Evolutionary conservation across 1,140 invertebrate genomes (phyloP).

Genomic region (Zaprionus lachaisei): DNA sequence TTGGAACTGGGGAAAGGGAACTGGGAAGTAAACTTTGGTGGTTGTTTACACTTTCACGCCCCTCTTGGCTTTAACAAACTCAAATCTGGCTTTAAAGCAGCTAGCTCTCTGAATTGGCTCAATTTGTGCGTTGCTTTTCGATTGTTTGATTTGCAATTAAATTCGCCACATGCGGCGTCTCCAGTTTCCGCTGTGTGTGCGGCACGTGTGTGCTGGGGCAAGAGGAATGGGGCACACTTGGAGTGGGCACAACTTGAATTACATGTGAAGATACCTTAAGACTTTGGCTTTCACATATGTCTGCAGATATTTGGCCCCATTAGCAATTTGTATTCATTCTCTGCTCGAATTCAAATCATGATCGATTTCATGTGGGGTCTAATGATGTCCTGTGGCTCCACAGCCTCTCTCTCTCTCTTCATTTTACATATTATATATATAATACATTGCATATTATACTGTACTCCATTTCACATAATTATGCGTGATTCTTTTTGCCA

Average conservation of each 20-base stretch:
- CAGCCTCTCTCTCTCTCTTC: not conserved
- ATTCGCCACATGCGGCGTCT: conserved; percentile 68
- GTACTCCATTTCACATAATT: conserved; percentile 17
- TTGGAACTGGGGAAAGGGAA: not conserved
- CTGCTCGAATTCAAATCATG: not conserved
- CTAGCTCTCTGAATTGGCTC: conserved; percentile 49
- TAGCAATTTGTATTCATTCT: not conserved
- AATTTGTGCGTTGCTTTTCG: conserved; percentile 36
- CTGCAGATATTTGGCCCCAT: not conserved
- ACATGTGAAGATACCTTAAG: conserved; percentile 32
- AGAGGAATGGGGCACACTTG: conserved; percentile 2
- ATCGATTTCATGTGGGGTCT: conserved; percentile 23
- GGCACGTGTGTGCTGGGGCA: conserved; percentile 62
- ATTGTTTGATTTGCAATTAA: conserved; percentile 71
- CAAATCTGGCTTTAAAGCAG: not conserved
- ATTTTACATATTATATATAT: not conserved
- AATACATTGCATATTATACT: no score
- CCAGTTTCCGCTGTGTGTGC: conserved; percentile 64
- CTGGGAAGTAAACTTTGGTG: not conserved
- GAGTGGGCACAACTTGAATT: conserved; percentile 58
- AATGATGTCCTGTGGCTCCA: conserved; percentile 32
- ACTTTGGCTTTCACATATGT: not conserved
- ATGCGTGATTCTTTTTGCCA: conserved; percentile 44
- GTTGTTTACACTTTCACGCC: conserved; percentile 4
- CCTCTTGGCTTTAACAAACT: conserved; percentile 17